Evolutionary conservation across 2,113 vertebrate genomes (phyloP).

Genomic region (Plecotus auritus): DNA sequence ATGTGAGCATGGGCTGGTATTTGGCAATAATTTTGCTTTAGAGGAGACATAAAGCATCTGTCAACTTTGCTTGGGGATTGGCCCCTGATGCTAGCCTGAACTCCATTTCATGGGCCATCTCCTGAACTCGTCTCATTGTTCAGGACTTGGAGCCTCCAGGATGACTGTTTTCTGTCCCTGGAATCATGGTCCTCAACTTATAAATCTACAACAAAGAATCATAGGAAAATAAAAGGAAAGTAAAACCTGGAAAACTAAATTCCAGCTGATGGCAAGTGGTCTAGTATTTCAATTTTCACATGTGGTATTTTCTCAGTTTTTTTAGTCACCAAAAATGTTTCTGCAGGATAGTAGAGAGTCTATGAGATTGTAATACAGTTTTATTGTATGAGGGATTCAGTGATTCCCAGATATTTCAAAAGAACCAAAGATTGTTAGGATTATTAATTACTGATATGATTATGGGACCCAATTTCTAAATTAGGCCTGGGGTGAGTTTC

Average conservation of each 20-base stretch:
- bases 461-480: background rate
- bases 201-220: background rate
- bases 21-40: background rate
- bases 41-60: background rate
- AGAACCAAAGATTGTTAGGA: background rate
- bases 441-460: background rate
- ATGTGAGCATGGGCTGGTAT: background rate
- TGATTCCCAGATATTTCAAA: background rate
- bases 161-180: background rate
- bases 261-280: background rate
- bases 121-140: background rate
- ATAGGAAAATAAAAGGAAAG: background rate
- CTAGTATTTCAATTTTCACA: background rate
- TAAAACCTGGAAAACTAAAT: background rate
- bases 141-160: background rate
- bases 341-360: background rate
- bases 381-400: background rate
- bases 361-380: background rate
- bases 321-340: background rate
- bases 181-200: background rate
- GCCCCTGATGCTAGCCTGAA: background rate
- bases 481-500: background rate
- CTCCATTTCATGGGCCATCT: background rate
- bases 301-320: background rate
- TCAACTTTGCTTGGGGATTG: background rate